These are phyloP conservation scores for Drosophila pallidifrons DNA, from an alignment of 1,140 invertebrate genomes.

Conservation along the genomic window DNA sequence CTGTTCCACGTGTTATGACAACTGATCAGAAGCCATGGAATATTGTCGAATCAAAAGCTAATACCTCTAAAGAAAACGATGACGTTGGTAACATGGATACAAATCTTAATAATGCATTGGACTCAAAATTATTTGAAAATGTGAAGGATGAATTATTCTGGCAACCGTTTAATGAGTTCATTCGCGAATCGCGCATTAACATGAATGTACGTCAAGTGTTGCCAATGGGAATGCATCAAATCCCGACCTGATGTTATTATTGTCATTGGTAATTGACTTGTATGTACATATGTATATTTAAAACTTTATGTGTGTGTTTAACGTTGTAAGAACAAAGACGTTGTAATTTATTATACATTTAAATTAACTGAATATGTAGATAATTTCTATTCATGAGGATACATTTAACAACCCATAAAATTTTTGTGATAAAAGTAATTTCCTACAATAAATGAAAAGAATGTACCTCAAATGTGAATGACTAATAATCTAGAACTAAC, in stretches of 20 bases:
- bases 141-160: conserved; percentile 85
- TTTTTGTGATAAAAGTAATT: too few species aligned
- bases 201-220: conserved; percentile 92
- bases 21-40: conserved; percentile 86
- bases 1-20: conserved; percentile 91
- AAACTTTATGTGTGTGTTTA: too few species aligned
- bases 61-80: background rate
- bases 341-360: too few species aligned
- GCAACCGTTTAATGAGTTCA: conserved; percentile 86
- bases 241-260: background rate
- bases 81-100: conserved; percentile 26
- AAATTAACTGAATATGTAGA: too few species aligned
- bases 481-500: too few species aligned
- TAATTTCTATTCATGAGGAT: too few species aligned
- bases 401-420: too few species aligned
- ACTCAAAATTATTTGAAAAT: conserved; percentile 64
- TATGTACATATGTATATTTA: too few species aligned
- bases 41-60: conserved; percentile 16
- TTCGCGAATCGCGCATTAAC: conserved; percentile 89
- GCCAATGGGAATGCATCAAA: conserved; percentile 8
- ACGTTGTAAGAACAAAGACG: too few species aligned
- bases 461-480: too few species aligned
- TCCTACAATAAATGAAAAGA: too few species aligned
- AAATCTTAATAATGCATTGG: conserved; percentile 8
- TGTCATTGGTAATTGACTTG: too few species aligned